These are phyloP conservation scores for Exocentrus adspersus DNA, from an alignment of 2,888 invertebrate species.

Conservation along the genomic window DNA sequence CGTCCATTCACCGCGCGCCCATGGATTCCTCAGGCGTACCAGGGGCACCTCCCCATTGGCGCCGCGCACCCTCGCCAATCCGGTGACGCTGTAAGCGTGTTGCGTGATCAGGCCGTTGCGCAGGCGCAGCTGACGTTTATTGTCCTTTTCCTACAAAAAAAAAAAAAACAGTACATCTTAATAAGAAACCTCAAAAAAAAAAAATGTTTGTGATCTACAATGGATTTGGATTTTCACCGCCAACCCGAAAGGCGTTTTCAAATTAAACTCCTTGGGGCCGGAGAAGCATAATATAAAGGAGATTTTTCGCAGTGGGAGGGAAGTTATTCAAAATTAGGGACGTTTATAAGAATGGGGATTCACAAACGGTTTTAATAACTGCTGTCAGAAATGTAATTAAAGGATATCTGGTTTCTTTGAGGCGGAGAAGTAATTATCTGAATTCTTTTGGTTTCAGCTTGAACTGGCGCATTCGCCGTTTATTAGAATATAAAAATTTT, in stretches of 20 bases:
- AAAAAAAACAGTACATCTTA: background rate
- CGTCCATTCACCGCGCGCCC: conserved; percentile 75
- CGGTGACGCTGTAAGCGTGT: conserved; percentile 77
- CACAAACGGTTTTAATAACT: no score
- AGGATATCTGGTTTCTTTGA: no score
- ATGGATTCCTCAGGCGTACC: conserved; percentile 73
- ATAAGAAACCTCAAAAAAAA: no score
- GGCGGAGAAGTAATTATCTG: no score
- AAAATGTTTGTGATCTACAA: no score
- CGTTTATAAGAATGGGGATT: background rate
- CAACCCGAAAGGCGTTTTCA: background rate
- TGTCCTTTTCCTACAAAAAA: conserved; percentile 65
- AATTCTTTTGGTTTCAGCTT: background rate
- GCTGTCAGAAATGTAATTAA: no score
- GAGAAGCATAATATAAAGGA: background rate
- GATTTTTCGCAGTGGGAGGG: background rate
- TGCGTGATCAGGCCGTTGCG: conserved; percentile 73
- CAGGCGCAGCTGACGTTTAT: conserved; percentile 68
- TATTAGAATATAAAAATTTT: background rate
- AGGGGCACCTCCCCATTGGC: conserved; percentile 69
- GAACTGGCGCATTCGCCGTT: background rate
- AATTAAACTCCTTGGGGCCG: background rate
- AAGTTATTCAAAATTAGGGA: background rate
- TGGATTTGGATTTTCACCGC: no score
- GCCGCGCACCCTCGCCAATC: conserved; percentile 74